Evolutionary conservation across 2,797 vertebrate genomes (phyloP).

Genomic region (Myotis myotis): DNA sequence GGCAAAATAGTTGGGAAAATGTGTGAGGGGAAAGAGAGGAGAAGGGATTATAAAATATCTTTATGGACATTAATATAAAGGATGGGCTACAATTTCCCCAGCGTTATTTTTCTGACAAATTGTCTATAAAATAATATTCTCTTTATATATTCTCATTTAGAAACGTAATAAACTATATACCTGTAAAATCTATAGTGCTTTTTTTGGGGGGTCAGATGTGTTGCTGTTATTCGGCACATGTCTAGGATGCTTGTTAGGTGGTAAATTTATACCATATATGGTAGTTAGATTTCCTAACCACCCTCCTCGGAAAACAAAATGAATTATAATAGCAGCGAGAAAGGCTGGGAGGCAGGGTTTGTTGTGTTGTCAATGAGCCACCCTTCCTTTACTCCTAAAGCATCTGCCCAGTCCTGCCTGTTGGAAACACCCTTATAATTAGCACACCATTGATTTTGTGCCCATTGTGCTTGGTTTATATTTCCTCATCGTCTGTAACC

Average conservation of each 20-base stretch:
- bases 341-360: not conserved
- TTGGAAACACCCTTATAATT: slow-evolving; percentile 18
- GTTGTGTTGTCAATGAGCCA: not conserved
- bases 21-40: not conserved
- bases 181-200: slow-evolving; percentile 43
- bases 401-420: slow-evolving; percentile 1
- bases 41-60: slow-evolving; percentile 57
- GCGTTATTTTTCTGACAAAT: slow-evolving; percentile 59
- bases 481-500: not conserved
- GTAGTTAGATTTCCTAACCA: slow-evolving; percentile 61
- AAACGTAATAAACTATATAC: not conserved
- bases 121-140: slow-evolving; percentile 13
- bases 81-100: slow-evolving; percentile 25
- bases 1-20: slow-evolving; percentile 20
- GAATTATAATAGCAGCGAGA: slow-evolving; percentile 27
- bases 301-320: slow-evolving; percentile 49
- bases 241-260: slow-evolving; percentile 59
- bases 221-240: slow-evolving; percentile 36
- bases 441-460: not conserved
- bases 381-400: not conserved
- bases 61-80: slow-evolving; percentile 54
- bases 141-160: not conserved
- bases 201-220: slow-evolving; percentile 47
- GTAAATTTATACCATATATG: slow-evolving; percentile 51
- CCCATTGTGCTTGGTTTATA: not conserved